Percentiles rank a stretch among this genome's conserved stretches.
Evolutionary conservation across 2,113 vertebrate genomes (phyloP).

Genomic region (Urocitellus parryii): DNA sequence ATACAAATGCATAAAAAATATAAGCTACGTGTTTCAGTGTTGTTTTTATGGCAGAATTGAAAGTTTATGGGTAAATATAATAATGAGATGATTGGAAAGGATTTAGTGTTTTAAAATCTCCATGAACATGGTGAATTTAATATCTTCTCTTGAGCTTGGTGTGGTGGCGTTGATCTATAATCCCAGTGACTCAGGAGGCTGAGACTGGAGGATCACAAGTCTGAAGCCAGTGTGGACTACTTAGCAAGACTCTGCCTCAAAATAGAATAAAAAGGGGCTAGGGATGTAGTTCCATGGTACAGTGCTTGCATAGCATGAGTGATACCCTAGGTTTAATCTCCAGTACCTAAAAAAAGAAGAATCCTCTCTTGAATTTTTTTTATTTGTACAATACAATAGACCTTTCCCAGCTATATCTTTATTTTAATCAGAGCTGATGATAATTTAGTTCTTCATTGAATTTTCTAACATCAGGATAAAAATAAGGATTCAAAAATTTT

Average conservation of each 20-base stretch:
- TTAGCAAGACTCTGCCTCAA: too few species aligned
- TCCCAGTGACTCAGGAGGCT: too few species aligned
- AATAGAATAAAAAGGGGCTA: too few species aligned
- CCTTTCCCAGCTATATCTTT: conserved; percentile 9
- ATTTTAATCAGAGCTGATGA: conserved; percentile 40
- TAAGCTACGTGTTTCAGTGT: neutral
- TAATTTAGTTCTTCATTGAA: conserved; percentile 49
- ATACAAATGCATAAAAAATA: conserved; percentile 12
- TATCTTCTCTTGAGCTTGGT: too few species aligned
- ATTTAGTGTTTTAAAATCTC: neutral
- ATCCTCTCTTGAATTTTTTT: neutral
- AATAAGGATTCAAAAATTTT: conserved; percentile 35
- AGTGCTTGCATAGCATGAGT: too few species aligned
- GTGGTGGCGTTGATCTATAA: too few species aligned
- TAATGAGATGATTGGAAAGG: neutral
- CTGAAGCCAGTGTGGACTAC: too few species aligned
- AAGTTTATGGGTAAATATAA: neutral
- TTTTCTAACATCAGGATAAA: conserved; percentile 39
- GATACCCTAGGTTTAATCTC: too few species aligned
- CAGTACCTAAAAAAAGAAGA: neutral
- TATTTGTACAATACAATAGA: neutral
- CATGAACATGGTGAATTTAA: conserved; percentile 32
- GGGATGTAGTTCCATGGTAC: too few species aligned
- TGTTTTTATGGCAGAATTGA: neutral
- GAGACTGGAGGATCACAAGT: too few species aligned